Evolutionary conservation across 2,888 invertebrate genomes (phyloP).

Genomic region (Melipona bicolor): DNA sequence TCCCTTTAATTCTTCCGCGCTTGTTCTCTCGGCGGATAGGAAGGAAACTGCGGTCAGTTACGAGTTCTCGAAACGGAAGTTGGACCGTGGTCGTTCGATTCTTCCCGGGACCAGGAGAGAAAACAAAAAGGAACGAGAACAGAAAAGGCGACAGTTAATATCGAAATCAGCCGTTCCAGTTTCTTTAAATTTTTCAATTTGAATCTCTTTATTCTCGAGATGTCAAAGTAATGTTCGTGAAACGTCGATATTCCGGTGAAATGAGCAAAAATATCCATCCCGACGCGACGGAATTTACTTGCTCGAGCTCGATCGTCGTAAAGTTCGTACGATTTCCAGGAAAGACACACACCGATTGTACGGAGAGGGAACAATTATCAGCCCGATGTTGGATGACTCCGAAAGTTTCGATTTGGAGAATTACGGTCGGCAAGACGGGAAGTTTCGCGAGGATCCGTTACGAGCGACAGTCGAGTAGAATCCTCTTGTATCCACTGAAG

Average conservation of each 20-base stretch:
- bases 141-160: not conserved
- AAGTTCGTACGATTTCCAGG: slow-evolving; percentile 6
- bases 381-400: slow-evolving; percentile 13
- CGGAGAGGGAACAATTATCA: slow-evolving; percentile 32
- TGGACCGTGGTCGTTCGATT: slow-evolving; percentile 38
- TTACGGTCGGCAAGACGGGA: slow-evolving; percentile 19
- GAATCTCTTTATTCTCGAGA: not conserved
- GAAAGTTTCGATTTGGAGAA: slow-evolving; percentile 32
- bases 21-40: slow-evolving; percentile 34
- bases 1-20: slow-evolving; percentile 56
- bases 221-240: not conserved
- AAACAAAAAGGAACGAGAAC: not conserved
- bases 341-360: slow-evolving; percentile 8
- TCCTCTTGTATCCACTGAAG: slow-evolving; percentile 39
- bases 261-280: not conserved
- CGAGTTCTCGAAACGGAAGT: slow-evolving; percentile 51
- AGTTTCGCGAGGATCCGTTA: slow-evolving; percentile 43
- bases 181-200: not conserved
- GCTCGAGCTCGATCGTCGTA: not conserved
- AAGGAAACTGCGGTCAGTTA: slow-evolving; percentile 30
- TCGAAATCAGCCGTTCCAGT: not conserved
- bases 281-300: not conserved
- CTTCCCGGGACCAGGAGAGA: not conserved
- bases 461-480: slow-evolving; percentile 28
- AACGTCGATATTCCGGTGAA: not conserved